Conservation (phyloP, 2,888 invertebrate species). For the Pyralis farinalis region DNA sequence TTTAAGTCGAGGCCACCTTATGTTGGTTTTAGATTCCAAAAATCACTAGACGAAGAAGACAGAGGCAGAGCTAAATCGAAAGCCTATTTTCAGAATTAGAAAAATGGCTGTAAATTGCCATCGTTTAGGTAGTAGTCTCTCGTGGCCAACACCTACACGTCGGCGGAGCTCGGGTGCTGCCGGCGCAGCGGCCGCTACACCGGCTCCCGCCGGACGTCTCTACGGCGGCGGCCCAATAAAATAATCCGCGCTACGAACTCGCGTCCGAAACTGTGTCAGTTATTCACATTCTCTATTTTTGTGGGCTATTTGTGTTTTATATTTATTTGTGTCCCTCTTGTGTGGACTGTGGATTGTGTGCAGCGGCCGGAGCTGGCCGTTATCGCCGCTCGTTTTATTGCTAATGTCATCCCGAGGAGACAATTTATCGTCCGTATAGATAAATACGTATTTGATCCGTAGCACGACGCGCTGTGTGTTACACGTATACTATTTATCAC, state of each 20-base stretch:
- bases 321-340: conserved; percentile 42
- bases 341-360: neutral
- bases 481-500: too few relatives aligned
- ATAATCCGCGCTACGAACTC: conserved; percentile 33
- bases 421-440: conserved; percentile 37
- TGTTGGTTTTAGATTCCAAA: too few relatives aligned
- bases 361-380: neutral
- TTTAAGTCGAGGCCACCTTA: too few relatives aligned
- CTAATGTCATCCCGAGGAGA: conserved; percentile 39
- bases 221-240: conserved; percentile 30
- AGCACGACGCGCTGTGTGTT: neutral
- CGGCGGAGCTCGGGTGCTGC: too few relatives aligned
- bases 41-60: too few relatives aligned
- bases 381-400: conserved; percentile 24
- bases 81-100: too few relatives aligned
- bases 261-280: conserved; percentile 53
- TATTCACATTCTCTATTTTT: conserved; percentile 55
- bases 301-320: conserved; percentile 48
- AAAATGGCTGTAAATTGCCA: too few relatives aligned
- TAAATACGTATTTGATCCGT: conserved; percentile 22
- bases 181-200: neutral
- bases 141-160: too few relatives aligned
- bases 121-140: too few relatives aligned
- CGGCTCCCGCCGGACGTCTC: too few relatives aligned
- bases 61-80: too few relatives aligned